These are phyloP conservation scores for Taeniopygia guttata DNA, from an alignment of 2,797 vertebrate species.

Conservation along the genomic window DNA sequence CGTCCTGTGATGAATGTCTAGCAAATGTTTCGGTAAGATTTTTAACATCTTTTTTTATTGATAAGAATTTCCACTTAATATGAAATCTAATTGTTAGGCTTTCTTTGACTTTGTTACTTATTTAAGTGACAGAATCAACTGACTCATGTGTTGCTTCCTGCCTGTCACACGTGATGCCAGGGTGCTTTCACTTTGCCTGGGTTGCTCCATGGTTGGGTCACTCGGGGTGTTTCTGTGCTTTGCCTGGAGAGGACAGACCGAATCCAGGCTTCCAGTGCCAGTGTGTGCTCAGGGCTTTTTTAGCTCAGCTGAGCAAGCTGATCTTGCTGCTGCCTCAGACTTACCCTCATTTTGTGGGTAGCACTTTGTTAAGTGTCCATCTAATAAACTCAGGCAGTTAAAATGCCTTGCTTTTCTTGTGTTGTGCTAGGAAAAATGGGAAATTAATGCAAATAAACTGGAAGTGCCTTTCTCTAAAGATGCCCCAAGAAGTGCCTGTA, in stretches of 20 bases:
- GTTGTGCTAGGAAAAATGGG: not conserved
- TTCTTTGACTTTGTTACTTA: not conserved
- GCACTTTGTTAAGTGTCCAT: not conserved
- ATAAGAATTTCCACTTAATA: not conserved
- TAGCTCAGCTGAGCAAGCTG: accelerated
- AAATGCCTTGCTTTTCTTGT: not conserved
- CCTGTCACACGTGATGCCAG: accelerated
- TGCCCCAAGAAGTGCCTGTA: not conserved
- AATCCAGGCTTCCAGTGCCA: not conserved
- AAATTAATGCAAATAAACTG: not conserved
- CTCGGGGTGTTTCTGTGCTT: not conserved
- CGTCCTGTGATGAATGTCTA: constrained; percentile 78
- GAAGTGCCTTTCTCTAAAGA: not conserved
- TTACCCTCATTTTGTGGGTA: not conserved
- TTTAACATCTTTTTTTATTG: not conserved
- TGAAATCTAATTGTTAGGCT: not conserved
- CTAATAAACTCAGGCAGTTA: not conserved
- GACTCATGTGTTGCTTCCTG: not conserved
- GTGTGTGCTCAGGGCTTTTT: not conserved
- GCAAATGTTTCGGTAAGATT: constrained; percentile 77
- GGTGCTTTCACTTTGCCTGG: not conserved
- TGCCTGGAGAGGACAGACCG: accelerated
- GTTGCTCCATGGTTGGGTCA: not conserved
- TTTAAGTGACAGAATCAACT: not conserved
- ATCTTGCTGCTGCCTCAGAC: not conserved